Evolutionary conservation across 2,888 invertebrate species (phyloP), one percentile per base, ranked within the genome.

Genomic region (Anthophora plumipes): DNA sequence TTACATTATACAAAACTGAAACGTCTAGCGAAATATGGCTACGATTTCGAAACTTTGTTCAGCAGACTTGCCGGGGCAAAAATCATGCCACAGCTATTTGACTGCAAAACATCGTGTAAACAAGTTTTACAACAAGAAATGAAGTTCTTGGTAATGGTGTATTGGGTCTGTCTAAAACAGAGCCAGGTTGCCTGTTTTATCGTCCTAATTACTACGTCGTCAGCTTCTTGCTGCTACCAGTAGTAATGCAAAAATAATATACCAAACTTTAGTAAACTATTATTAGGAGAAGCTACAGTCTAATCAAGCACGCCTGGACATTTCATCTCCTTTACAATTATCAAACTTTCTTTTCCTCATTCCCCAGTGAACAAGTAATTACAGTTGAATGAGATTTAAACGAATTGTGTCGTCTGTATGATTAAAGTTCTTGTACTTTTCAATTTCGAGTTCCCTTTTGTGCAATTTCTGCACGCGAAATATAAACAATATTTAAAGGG

Each of bases 171-270:
- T 80, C 80, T 59, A 68, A 69, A 67, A 63, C 85, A 83, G 75
- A 78, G 41, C 69, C 64, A 31, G 41, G 41, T 37, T 43, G 64
- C 77, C 52, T 76, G 68, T 75, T 85, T 85, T 85, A 73, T 60
- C 72, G 59, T 37, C 22, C 84, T 90, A 90, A 90, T 88, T 86
- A 90, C 85, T 68, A 22, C 64, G 80, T 71, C 80, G 76, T 77
- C 61, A 77, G 77, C 74, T 89, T 57, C 68, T 68, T 87, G 83
- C 86, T 84, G 80, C 86, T 71, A 73, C 63, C 71, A 66, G 66
- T 39, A 37, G 73, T 57, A 57, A 54, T 71, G 77, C 83, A 89
- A 86, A 85, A 89, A 85, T 88, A 25, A 46, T 31, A 43, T 46
- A 39, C 20, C 52, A 43, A 88, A 90, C 76, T 85, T 82, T 20